Evolutionary conservation across 2,113 vertebrate species (phyloP).

Genomic region (Tricholaema leucomelas): DNA sequence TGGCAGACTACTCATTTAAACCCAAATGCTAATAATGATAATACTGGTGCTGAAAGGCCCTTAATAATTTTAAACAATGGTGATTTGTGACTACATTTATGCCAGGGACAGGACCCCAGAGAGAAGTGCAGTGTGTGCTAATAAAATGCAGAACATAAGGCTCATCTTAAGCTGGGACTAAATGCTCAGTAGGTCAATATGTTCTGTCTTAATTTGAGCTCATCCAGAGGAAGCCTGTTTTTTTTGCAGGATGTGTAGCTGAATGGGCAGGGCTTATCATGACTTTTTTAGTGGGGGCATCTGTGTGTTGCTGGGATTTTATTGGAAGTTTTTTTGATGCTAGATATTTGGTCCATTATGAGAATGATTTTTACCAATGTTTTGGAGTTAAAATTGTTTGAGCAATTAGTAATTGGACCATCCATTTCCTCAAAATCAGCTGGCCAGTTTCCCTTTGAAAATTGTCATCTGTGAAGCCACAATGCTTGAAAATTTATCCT

Average conservation of each 20-base stretch:
- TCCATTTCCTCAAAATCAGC: not conserved
- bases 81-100: constrained; percentile 36
- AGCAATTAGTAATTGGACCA: not conserved
- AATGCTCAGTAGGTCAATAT: not conserved
- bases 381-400: not conserved
- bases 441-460: not conserved
- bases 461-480: not conserved
- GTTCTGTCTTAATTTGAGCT: constrained; percentile 26
- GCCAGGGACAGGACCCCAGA: not conserved
- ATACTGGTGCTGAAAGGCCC: constrained; percentile 26
- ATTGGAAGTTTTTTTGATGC: not conserved
- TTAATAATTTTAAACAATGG: constrained; percentile 44
- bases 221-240: not conserved
- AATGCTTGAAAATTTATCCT: not conserved
- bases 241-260: not conserved
- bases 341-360: not conserved
- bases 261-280: not conserved
- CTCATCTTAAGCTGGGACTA: not conserved
- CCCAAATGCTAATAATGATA: constrained; percentile 33
- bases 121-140: not conserved
- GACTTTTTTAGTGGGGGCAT: not conserved
- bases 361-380: not conserved
- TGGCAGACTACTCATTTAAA: constrained; percentile 35
- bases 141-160: constrained; percentile 6
- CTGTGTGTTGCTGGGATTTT: not conserved